Evolutionary conservation across 1,140 invertebrate genomes (phyloP).

Genomic region (Drosophila ambigua): DNA sequence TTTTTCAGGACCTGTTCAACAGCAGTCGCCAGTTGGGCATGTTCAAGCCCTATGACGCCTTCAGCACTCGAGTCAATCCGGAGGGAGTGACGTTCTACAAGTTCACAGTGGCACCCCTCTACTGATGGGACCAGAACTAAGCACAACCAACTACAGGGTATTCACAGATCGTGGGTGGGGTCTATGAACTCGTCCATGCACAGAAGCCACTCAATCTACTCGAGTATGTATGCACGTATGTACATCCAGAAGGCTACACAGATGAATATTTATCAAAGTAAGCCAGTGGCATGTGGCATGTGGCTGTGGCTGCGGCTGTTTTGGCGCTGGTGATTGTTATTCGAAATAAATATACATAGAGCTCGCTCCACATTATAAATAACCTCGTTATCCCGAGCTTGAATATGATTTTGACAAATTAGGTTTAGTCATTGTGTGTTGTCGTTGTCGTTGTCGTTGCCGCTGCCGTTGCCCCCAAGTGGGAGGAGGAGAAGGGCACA

Average conservation of each 20-base stretch:
- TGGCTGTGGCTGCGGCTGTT: slow-evolving; percentile 84
- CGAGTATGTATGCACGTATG: not conserved
- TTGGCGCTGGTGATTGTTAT: slow-evolving; percentile 18
- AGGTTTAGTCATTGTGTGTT: slow-evolving; percentile 4
- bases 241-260: slow-evolving; percentile 1
- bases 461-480: not conserved
- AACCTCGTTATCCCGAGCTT: slow-evolving; percentile 28
- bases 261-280: slow-evolving; percentile 11
- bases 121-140: slow-evolving; percentile 12
- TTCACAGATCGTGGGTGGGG: not conserved
- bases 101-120: slow-evolving; percentile 34
- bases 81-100: slow-evolving; percentile 58
- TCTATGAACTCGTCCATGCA: not conserved
- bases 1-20: slow-evolving; percentile 56
- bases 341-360: slow-evolving; percentile 13
- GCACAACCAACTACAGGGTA: not conserved
- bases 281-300: slow-evolving; percentile 31
- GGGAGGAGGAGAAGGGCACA: not conserved
- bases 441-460: not conserved
- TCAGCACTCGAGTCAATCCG: slow-evolving; percentile 48
- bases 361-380: slow-evolving; percentile 28
- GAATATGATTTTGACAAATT: slow-evolving; percentile 49
- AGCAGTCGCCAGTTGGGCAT: slow-evolving; percentile 29
- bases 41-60: slow-evolving; percentile 43
- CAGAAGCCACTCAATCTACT: not conserved